phyloP scores from a whole-genome alignment of 2,888 invertebrate genomes.

The Stenotaenia linearis region DNA sequence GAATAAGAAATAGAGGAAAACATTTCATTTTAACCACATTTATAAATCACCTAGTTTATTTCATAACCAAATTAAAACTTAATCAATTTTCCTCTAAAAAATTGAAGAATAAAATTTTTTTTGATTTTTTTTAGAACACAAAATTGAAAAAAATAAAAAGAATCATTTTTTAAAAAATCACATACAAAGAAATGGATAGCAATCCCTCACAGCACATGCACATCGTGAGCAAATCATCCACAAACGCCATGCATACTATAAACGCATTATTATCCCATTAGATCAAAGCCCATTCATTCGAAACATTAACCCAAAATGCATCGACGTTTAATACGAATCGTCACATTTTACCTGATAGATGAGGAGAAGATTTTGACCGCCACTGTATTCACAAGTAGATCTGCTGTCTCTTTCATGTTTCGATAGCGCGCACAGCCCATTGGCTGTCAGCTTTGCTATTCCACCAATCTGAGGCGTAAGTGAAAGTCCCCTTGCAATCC shows the following conservation, averaged over 20 bases:
- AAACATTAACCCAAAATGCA: not conserved
- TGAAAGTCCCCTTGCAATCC: not conserved
- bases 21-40: too few species aligned
- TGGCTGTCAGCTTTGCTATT: constrained; percentile 1
- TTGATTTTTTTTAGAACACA: not conserved
- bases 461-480: constrained; percentile 3
- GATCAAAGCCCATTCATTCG: not conserved
- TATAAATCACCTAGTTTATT: too few species aligned
- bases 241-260: not conserved
- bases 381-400: not conserved
- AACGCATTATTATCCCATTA: not conserved
- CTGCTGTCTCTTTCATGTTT: constrained; percentile 16
- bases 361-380: constrained; percentile 7
- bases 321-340: not conserved
- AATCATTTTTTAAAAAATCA: not conserved
- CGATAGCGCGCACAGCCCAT: constrained; percentile 8
- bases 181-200: not conserved
- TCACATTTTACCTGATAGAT: constrained; percentile 13
- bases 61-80: too few species aligned
- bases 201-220: not conserved
- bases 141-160: not conserved
- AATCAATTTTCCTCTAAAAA: too few species aligned
- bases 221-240: not conserved
- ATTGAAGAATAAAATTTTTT: not conserved
- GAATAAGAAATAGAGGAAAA: too few species aligned